phyloP scores from a whole-genome alignment of 2,797 vertebrate species.

The Crocodylus rhombifer region DNA sequence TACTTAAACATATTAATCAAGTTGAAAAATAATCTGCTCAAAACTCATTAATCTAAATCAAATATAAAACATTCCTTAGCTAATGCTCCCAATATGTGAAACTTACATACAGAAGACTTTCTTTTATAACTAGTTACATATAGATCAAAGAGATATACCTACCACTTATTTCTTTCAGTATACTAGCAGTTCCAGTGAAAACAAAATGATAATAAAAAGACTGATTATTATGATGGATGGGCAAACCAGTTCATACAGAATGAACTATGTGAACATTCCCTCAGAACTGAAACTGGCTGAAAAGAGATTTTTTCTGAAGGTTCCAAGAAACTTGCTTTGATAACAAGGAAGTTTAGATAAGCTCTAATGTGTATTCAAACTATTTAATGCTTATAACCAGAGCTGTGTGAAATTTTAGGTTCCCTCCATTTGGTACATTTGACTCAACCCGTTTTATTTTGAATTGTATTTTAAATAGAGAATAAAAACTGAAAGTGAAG shows the following conservation, averaged over 20 bases:
- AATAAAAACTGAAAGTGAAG: slow-evolving; percentile 65
- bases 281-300: neutral
- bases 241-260: slow-evolving; percentile 1
- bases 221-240: slow-evolving; percentile 10
- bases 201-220: slow-evolving; percentile 37
- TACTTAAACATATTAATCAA: slow-evolving; percentile 55
- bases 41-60: slow-evolving; percentile 64
- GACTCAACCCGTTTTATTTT: neutral
- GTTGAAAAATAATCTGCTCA: slow-evolving; percentile 52
- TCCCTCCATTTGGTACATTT: neutral
- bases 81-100: slow-evolving; percentile 28
- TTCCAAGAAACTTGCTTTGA: neutral
- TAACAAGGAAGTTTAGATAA: neutral
- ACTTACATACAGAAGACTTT: slow-evolving; percentile 30
- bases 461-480: slow-evolving; percentile 58
- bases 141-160: slow-evolving; percentile 22
- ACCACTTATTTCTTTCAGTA: neutral
- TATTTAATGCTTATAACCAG: neutral
- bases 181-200: slow-evolving; percentile 39
- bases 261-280: neutral
- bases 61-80: slow-evolving; percentile 28
- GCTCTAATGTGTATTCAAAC: neutral
- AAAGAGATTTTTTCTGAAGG: neutral
- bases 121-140: slow-evolving; percentile 16
- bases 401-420: neutral